These are phyloP conservation scores for Halictus ligatus DNA, from an alignment of 2,888 invertebrate species.

Conservation along the genomic window DNA sequence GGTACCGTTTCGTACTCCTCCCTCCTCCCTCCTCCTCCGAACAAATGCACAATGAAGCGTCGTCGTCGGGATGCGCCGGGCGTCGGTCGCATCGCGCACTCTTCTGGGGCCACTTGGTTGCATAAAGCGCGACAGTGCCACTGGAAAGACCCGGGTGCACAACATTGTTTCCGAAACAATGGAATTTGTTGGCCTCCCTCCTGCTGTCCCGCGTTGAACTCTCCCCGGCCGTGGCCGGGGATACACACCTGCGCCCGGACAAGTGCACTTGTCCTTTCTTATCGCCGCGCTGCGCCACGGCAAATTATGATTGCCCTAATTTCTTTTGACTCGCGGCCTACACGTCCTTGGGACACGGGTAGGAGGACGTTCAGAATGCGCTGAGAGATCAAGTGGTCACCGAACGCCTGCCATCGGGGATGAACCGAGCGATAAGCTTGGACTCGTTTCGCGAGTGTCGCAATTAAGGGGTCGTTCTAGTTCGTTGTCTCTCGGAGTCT, in stretches of 20 bases:
- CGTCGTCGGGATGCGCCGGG: conserved; percentile 18
- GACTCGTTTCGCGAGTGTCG: conserved; percentile 10
- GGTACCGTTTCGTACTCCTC: conserved; percentile 61
- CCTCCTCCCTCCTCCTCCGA: neutral
- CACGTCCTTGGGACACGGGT: conserved; percentile 56
- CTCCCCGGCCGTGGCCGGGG: conserved; percentile 38
- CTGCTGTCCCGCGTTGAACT: conserved; percentile 24
- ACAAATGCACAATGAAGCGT: conserved; percentile 58
- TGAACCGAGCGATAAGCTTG: conserved; percentile 34
- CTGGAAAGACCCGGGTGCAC: conserved; percentile 70
- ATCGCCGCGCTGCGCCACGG: conserved; percentile 68
- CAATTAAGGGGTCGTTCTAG: conserved; percentile 8
- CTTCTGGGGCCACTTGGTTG: conserved; percentile 42
- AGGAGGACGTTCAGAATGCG: conserved; percentile 18
- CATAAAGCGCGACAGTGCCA: conserved; percentile 38
- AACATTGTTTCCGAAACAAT: conserved; percentile 77
- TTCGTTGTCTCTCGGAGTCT: neutral
- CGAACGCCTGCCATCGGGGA: neutral
- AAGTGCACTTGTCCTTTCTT: conserved; percentile 75
- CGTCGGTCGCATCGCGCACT: conserved; percentile 36
- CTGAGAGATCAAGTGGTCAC: neutral
- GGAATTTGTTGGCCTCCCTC: conserved; percentile 49
- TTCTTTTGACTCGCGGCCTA: conserved; percentile 67
- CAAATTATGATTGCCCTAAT: conserved; percentile 77
- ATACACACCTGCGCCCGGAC: conserved; percentile 53